Conservation (phyloP, 1,140 invertebrate genomes). For the Augochlora pura region DNA sequence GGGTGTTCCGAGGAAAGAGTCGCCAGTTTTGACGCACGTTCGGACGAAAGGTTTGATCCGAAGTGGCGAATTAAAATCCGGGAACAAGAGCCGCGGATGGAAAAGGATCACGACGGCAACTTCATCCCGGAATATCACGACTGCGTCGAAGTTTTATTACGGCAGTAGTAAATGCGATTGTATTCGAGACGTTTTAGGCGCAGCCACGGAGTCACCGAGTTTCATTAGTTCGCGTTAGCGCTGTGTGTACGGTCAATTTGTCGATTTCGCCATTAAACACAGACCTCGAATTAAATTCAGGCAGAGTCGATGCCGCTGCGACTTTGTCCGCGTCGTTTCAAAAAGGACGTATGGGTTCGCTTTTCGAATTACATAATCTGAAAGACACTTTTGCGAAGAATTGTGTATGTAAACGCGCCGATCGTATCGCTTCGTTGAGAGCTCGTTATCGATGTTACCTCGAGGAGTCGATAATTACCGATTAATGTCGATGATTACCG, state of each 20-base stretch:
- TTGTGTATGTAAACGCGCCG: not conserved
- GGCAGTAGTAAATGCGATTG: not conserved
- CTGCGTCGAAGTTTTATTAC: slow-evolving; percentile 14
- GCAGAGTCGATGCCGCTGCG: not conserved
- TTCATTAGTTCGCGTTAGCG: slow-evolving; percentile 13
- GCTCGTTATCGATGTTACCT: slow-evolving; percentile 31
- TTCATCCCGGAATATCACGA: not conserved
- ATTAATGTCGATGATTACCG: no score
- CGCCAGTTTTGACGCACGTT: slow-evolving; percentile 48
- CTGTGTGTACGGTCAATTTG: slow-evolving; percentile 8
- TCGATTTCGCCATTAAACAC: not conserved
- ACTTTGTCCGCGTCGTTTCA: not conserved
- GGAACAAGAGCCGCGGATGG: not conserved
- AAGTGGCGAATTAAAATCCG: not conserved
- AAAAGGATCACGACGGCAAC: not conserved
- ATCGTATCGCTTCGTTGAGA: slow-evolving; percentile 9
- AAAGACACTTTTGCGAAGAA: not conserved
- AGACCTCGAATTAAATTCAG: not conserved
- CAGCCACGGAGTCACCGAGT: not conserved
- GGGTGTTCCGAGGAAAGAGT: slow-evolving; percentile 26
- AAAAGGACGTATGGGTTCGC: slow-evolving; percentile 1
- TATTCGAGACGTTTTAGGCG: not conserved
- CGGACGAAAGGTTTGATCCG: slow-evolving; percentile 5
- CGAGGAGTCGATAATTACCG: not conserved
- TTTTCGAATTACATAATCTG: not conserved